These are phyloP conservation scores for Diglossa cyanea DNA, from an alignment of 2,797 vertebrate species.

Conservation along the genomic window DNA sequence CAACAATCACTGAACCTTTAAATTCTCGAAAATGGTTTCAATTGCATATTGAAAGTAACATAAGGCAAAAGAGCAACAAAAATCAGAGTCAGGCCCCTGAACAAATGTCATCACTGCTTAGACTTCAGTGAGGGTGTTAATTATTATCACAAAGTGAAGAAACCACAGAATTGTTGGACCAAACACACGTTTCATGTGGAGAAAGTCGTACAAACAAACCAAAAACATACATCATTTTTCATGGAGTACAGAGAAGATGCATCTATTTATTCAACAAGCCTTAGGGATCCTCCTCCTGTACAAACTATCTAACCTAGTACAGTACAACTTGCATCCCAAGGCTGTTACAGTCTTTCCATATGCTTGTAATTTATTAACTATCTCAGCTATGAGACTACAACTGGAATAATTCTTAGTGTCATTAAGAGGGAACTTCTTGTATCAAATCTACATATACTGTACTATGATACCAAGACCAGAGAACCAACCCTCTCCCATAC, in stretches of 20 bases:
- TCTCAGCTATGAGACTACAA: not conserved
- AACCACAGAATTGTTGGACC: constrained; percentile 60
- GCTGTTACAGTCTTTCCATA: not conserved
- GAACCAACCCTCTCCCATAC: not conserved
- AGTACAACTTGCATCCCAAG: not conserved
- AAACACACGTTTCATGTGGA: constrained; percentile 56
- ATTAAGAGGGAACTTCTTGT: not conserved
- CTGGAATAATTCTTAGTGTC: not conserved
- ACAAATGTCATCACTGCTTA: constrained; percentile 52
- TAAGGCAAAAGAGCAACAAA: constrained; percentile 39
- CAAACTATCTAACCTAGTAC: constrained; percentile 21
- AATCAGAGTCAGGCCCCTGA: constrained; percentile 37
- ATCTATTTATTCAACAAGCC: constrained; percentile 27
- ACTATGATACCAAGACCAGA: not conserved
- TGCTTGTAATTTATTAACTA: constrained; percentile 1
- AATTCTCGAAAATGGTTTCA: not conserved
- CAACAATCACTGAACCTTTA: not conserved
- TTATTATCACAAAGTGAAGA: constrained; percentile 66
- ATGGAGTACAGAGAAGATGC: not conserved
- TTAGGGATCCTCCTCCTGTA: constrained; percentile 16
- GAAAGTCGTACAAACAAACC: constrained; percentile 57
- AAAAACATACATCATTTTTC: constrained; percentile 50
- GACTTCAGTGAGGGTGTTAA: constrained; percentile 59
- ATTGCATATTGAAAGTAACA: not conserved
- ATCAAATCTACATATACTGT: not conserved